Conservation (phyloP, 2,888 invertebrate genomes). For the Papilio gigon region DNA sequence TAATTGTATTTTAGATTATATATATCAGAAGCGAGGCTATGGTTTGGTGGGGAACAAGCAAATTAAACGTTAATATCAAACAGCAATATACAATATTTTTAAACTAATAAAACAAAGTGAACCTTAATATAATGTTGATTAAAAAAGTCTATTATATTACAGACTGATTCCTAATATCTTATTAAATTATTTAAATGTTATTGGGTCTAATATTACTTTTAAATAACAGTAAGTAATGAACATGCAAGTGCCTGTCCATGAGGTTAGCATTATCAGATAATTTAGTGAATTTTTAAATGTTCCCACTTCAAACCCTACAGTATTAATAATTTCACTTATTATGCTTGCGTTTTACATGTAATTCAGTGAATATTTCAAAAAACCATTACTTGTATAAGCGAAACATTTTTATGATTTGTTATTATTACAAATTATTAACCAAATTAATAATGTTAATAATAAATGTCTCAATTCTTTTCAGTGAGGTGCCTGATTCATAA, state of each 20-base stretch:
- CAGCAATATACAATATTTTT: neutral
- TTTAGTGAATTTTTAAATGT: too few species aligned
- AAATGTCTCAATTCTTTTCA: constrained; percentile 11
- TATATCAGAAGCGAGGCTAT: neutral
- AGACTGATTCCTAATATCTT: too few species aligned
- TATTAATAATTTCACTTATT: neutral
- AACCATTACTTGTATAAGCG: neutral
- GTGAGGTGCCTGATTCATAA: constrained; percentile 28
- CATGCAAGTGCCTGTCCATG: too few species aligned
- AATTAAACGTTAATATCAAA: neutral
- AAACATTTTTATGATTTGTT: neutral
- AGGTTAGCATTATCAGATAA: too few species aligned
- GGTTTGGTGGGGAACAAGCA: neutral
- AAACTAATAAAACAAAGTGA: neutral
- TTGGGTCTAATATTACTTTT: too few species aligned
- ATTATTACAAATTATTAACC: neutral
- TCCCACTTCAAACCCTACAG: too few species aligned
- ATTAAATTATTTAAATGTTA: neutral
- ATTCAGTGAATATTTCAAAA: constrained; percentile 6
- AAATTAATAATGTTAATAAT: neutral
- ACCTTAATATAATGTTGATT: neutral
- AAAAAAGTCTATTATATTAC: neutral
- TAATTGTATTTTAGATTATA: neutral
- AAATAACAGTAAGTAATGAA: neutral
- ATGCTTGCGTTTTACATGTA: neutral